Evolutionary conservation across 2,888 invertebrate species (phyloP), one percentile per base, ranked within the genome.

Genomic region (Anaspis maculata): DNA sequence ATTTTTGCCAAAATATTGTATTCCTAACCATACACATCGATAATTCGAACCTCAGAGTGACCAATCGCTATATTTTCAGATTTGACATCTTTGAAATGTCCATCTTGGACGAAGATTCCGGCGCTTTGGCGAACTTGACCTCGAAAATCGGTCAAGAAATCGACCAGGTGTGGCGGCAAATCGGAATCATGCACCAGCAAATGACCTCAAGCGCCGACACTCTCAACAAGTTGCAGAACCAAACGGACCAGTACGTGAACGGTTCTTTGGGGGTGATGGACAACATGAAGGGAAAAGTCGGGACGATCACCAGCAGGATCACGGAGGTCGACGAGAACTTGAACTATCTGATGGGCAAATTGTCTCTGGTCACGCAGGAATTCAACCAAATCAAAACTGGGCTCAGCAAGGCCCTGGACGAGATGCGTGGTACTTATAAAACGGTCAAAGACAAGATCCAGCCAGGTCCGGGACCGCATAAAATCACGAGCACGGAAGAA

Each of bases 101-200:
- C 2, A 76, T 91, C 37, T 67, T 82, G 43, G 76, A 72, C 42
- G 83, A 80, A 53, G 87, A 89, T 51, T 75, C 77, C 22, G 75
- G 75, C 2, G 77, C 81, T 0, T 63, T 85, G 34, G 73, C 75
- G 3, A 88, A 88, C 62, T 64, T 89, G 30, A 87, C 82, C 29
- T 66, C 74, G 0, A 80, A 82, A 54, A 78, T 90, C 55, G 87
- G 88, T 50, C 70, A 76, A 9, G 87, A 87, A 57, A 81, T 89
- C 59, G 77, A 81, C 44, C 83, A 86, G 59, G 88, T 91, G 10
- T 90, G 90, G 90, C 70, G 88, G 13, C 90, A 89, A 62, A 89
- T 91, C 48, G 87, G 88, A 42, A 81, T 85, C 34, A 86, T 91
- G 85, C 81, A 85, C 61, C 79, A 81, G 51, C 86, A 89, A 59